Conservation (phyloP, 2,797 vertebrate species). For the Etheostoma nigrum region DNA sequence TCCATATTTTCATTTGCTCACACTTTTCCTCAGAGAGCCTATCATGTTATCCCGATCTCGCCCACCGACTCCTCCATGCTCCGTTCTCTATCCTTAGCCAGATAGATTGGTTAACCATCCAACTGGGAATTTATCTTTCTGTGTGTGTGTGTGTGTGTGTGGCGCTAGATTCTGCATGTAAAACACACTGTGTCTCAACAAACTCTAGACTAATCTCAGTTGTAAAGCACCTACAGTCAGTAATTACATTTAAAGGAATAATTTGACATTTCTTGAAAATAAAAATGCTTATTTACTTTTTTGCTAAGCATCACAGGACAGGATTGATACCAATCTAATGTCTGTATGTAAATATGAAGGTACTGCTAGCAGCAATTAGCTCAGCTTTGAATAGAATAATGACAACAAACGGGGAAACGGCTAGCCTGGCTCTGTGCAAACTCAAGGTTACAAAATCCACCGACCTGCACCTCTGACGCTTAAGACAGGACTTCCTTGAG, state of each 20-base stretch:
- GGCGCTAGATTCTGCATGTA: neutral
- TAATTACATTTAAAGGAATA: neutral
- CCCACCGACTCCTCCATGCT: constrained; percentile 35
- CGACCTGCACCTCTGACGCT: neutral
- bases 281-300: neutral
- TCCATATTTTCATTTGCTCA: constrained; percentile 42
- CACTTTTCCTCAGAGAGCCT: constrained; percentile 47
- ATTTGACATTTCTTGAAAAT: neutral
- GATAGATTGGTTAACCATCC: constrained; percentile 37
- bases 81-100: constrained; percentile 58
- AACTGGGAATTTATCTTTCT: constrained; percentile 34
- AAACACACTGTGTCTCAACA: constrained; percentile 17
- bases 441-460: neutral
- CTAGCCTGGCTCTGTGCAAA: neutral
- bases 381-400: neutral
- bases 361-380: neutral
- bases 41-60: constrained; percentile 57
- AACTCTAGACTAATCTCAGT: neutral
- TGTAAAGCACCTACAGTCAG: constrained; percentile 4
- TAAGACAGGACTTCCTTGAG: neutral
- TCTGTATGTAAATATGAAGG: neutral
- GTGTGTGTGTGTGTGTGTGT: neutral
- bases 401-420: neutral
- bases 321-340: neutral
- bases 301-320: neutral